A percentile compares a stretch with the other conserved stretches of the same genome.
Conservation (phyloP, 1,140 invertebrate species). For the Gerris buenoi region DNA sequence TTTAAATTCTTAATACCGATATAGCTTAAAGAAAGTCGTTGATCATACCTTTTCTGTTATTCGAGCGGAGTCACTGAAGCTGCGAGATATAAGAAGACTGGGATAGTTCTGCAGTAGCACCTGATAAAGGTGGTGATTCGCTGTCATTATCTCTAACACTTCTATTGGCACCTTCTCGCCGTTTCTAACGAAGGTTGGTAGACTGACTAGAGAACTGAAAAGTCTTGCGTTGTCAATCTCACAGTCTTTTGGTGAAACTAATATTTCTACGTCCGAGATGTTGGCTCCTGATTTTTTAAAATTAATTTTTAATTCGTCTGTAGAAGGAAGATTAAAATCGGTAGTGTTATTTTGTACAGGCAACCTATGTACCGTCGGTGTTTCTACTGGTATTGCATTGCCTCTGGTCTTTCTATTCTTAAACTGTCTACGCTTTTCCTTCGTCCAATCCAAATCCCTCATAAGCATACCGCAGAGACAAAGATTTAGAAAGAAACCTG, state of each 20-base stretch:
- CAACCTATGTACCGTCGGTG: conserved; percentile 31
- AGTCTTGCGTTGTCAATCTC: conserved; percentile 3
- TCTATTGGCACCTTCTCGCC: conserved; percentile 39
- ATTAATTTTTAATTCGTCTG: conserved; percentile 30
- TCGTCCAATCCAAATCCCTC: conserved; percentile 63
- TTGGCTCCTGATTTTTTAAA: conserved; percentile 3
- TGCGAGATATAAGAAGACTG: conserved; percentile 48
- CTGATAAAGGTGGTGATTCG: conserved; percentile 41
- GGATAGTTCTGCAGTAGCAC: conserved; percentile 54
- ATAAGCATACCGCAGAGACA: conserved; percentile 73
- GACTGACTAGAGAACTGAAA: conserved; percentile 59
- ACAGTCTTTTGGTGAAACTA: background rate
- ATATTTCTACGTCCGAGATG: background rate
- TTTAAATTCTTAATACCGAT: no score
- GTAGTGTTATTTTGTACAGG: conserved; percentile 17
- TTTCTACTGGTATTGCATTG: conserved; percentile 22
- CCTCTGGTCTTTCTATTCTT: conserved; percentile 37
- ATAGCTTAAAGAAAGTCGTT: no score
- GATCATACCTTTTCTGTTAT: conserved; percentile 26
- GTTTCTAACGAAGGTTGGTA: conserved; percentile 66
- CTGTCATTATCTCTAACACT: conserved; percentile 53
- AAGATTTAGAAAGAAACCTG: conserved; percentile 72
- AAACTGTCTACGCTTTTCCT: conserved; percentile 39
- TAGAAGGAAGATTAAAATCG: conserved; percentile 36
- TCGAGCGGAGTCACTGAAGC: conserved; percentile 50